Evolutionary conservation across 2,113 vertebrate species (phyloP).

Genomic region (Motacilla alba): DNA sequence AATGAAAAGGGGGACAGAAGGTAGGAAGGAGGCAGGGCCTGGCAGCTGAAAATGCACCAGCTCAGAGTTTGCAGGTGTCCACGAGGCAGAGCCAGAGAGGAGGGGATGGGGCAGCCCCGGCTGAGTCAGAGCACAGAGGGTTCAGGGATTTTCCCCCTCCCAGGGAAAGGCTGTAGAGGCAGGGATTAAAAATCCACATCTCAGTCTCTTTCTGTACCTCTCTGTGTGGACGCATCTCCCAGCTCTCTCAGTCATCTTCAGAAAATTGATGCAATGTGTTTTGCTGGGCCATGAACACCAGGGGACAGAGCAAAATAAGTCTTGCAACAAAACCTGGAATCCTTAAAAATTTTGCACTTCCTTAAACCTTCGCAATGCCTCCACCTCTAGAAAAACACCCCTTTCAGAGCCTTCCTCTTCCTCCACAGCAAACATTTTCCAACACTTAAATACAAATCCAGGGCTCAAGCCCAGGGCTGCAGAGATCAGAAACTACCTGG

Average conservation of each 20-base stretch:
- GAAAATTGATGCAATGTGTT: not conserved
- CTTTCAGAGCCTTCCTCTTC: not conserved
- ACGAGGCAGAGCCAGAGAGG: not conserved
- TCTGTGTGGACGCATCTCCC: not conserved
- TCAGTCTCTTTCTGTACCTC: not conserved
- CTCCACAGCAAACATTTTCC: not conserved
- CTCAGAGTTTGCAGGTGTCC: not conserved
- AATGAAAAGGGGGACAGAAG: slow-evolving; percentile 62
- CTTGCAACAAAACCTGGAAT: not conserved
- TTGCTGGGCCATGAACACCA: not conserved
- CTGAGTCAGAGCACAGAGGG: not conserved
- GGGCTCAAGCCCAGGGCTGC: not conserved
- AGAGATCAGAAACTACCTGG: not conserved
- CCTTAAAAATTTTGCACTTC: not conserved
- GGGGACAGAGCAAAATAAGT: not conserved
- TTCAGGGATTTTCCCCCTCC: not conserved
- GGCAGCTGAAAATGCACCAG: not conserved
- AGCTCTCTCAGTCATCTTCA: not conserved
- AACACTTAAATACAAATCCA: not conserved
- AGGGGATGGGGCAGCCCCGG: not conserved
- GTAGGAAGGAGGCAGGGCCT: slow-evolving; percentile 1
- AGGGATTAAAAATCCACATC: not conserved
- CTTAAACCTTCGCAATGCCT: accelerated
- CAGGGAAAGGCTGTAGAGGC: not conserved
- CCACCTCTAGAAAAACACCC: not conserved